phyloP scores from a whole-genome alignment of 2,113 vertebrate species.

The Herpetotheres cachinnans region DNA sequence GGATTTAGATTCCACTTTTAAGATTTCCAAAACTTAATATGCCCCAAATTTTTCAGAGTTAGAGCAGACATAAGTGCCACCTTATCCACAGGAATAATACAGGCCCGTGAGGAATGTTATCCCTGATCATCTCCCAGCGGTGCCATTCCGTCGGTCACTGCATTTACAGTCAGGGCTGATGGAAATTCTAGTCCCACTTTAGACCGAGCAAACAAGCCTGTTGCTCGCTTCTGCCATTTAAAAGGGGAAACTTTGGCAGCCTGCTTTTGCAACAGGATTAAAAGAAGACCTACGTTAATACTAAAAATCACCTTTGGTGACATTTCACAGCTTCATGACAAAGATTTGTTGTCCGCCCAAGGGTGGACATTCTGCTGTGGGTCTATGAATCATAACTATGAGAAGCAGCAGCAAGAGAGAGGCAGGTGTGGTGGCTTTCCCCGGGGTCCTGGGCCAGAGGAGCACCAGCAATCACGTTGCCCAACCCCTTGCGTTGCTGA shows the following conservation, averaged over 20 bases:
- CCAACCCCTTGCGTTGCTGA: not conserved
- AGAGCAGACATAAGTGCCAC: not conserved
- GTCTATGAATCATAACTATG: not conserved
- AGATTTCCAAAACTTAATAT: not conserved
- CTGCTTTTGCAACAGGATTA: not conserved
- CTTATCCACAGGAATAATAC: not conserved
- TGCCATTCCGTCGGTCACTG: not conserved
- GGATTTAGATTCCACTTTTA: not conserved
- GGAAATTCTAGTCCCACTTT: not conserved
- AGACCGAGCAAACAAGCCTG: not conserved
- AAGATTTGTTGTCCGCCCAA: not conserved
- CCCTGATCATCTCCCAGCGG: not conserved
- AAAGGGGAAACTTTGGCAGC: not conserved
- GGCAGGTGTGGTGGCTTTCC: not conserved
- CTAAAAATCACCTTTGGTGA: not conserved
- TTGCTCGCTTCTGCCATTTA: not conserved
- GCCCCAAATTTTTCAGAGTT: not conserved
- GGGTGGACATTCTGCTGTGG: not conserved
- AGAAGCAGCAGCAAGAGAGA: not conserved
- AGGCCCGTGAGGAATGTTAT: accelerated
- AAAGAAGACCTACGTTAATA: not conserved
- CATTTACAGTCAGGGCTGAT: not conserved
- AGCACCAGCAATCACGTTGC: accelerated
- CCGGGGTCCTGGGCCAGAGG: no score
- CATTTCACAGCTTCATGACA: not conserved